Conservation (phyloP, 53 echinoderm and acorn worm species). For the Holothuria leucospilota region DNA sequence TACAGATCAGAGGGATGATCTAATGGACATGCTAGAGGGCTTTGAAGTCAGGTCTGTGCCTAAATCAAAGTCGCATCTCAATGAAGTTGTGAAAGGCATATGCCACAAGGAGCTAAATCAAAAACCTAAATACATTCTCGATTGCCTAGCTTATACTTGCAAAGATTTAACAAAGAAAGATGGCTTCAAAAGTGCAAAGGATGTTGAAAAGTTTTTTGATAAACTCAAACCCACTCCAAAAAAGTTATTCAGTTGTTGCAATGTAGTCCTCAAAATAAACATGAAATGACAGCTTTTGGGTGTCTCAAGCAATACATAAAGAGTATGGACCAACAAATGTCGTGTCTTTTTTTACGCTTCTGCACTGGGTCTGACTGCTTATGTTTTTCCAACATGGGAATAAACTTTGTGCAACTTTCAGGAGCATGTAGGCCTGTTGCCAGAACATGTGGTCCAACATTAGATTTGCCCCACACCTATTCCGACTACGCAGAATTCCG, state of each 20-base stretch:
- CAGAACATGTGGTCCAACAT: slow-evolving; percentile 14
- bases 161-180: neutral
- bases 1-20: neutral
- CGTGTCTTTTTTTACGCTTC: too few species aligned
- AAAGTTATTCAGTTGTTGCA: too few species aligned
- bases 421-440: too few species aligned
- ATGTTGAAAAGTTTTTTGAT: neutral
- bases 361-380: too few species aligned
- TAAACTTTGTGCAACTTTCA: too few species aligned
- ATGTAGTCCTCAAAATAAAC: too few species aligned
- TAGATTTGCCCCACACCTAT: slow-evolving; percentile 2
- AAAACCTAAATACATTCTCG: slow-evolving; percentile 6
- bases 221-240: neutral
- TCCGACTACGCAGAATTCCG: neutral
- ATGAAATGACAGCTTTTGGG: too few species aligned
- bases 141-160: neutral
- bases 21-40: neutral
- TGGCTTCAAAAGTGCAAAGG: neutral
- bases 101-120: neutral
- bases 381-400: too few species aligned
- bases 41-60: slow-evolving; percentile 2
- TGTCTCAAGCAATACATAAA: too few species aligned
- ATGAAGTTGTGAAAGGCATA: neutral
- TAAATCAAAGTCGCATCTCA: neutral
- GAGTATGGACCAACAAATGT: too few species aligned